Evolutionary conservation across 2,888 invertebrate species (phyloP).

Genomic region (Campoletis raptor): DNA sequence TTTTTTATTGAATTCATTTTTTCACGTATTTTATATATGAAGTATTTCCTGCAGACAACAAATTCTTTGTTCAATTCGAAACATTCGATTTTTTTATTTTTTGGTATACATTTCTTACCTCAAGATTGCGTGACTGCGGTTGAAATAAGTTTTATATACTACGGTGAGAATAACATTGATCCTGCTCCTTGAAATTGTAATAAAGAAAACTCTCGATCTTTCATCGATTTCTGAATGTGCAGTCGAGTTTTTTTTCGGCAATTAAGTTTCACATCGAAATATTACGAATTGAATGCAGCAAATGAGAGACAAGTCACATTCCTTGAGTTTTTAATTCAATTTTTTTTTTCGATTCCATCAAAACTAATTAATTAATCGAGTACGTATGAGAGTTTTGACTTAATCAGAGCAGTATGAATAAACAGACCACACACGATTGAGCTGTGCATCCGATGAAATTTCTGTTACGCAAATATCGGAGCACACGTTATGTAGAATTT

Average conservation of each 20-base stretch:
- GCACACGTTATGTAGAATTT: conserved; percentile 25
- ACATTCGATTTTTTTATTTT: background rate
- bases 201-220: conserved; percentile 10
- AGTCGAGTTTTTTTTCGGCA: background rate
- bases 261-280: too few species aligned
- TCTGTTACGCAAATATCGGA: conserved; percentile 41
- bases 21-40: background rate
- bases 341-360: background rate
- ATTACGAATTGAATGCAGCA: background rate
- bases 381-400: background rate
- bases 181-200: background rate
- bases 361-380: background rate
- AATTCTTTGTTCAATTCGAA: background rate
- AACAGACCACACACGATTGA: conserved; percentile 39
- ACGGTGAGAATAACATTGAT: background rate
- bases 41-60: background rate
- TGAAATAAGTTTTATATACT: background rate
- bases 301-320: background rate
- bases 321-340: background rate
- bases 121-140: conserved; percentile 23
- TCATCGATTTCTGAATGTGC: background rate
- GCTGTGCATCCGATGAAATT: conserved; percentile 30
- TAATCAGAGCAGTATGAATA: conserved; percentile 13
- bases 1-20: background rate
- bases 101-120: background rate